Evolutionary conservation across 1,140 invertebrate species (phyloP), one percentile per base, ranked within the genome.

Genomic region (Brachionus rubens): DNA sequence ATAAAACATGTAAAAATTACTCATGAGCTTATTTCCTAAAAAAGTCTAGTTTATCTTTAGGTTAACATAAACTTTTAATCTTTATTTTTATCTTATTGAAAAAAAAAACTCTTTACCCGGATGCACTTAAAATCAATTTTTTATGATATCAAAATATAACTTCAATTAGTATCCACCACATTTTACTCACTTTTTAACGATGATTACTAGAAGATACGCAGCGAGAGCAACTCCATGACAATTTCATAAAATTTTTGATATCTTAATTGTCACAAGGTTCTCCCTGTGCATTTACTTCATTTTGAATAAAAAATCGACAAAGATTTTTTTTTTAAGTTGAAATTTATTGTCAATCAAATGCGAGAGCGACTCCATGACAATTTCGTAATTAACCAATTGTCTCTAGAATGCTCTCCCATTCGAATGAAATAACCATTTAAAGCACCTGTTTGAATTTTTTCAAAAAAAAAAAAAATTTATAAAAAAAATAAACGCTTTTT

Each of bases 211-310:
- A 43, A 65, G 40, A 16, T 43, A 65, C 16, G 59, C 59, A 65
- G 59, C 59, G 59, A 65, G 59, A 65, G 59, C 59, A 65, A 65
- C 59, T 65, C 59, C 59, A 65, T 65, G 59, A 65, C 59, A 65
- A 65, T 65, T 65, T 43, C 10, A 43, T 36, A 36, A 43, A 24
- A 14, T 28, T 54, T 65, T n/a, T n/a, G n/a, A n/a, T n/a, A 43
- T 14, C 59, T 65, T 43, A 65, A 65, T 65, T 65, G 59, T 65
- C 59, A 65, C 19, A 19, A 41, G 43, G 59, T 65, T 65, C 59
- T 65, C 59, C 21, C 59, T 65, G 59, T 65, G 59, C 59, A 7
- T 46, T 19, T 59, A 59, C 54, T 59, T 59, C 54, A 40, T 59
- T 59, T 33, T n/a, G 2, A 14, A 16, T 30, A 36, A 14, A 46